A percentile compares a stretch with the other conserved stretches of the same genome.
Conservation (phyloP, 2,797 vertebrate genomes). For the Pteropus rufus region DNA sequence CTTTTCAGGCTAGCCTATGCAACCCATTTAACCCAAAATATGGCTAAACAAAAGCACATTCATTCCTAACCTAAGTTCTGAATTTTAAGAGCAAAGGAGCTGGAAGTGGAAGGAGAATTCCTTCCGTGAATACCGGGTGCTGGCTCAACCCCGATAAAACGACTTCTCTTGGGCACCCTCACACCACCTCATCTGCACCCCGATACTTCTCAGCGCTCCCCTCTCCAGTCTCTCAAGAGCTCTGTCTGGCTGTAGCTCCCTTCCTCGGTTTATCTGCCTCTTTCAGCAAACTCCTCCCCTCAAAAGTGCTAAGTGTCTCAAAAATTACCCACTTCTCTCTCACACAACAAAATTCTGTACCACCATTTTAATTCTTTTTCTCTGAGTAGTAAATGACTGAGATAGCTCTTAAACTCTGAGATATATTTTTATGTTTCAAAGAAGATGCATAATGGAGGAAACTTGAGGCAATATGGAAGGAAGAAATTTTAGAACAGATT, state of each 20-base stretch:
- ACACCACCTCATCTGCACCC: neutral
- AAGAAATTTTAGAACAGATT: neutral
- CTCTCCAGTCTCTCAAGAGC: neutral
- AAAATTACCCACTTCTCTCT: neutral
- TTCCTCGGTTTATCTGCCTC: neutral
- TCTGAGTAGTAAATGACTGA: neutral
- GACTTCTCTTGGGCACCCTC: neutral
- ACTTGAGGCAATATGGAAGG: neutral
- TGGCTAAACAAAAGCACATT: neutral
- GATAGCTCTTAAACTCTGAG: neutral
- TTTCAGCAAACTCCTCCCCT: neutral
- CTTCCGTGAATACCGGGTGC: neutral
- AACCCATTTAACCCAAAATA: neutral
- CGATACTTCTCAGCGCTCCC: neutral
- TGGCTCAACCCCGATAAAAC: neutral
- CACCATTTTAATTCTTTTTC: neutral
- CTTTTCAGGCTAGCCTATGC: neutral
- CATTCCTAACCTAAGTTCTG: neutral
- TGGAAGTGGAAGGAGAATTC: neutral
- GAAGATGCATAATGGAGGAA: neutral
- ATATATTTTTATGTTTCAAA: neutral
- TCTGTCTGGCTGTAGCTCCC: neutral
- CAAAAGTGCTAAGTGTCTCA: neutral
- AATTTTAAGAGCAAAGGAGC: constrained; percentile 40
- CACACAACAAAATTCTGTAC: neutral